These are phyloP conservation scores for Puntigrus tetrazona DNA, from an alignment of 2,113 vertebrate species.

Conservation along the genomic window DNA sequence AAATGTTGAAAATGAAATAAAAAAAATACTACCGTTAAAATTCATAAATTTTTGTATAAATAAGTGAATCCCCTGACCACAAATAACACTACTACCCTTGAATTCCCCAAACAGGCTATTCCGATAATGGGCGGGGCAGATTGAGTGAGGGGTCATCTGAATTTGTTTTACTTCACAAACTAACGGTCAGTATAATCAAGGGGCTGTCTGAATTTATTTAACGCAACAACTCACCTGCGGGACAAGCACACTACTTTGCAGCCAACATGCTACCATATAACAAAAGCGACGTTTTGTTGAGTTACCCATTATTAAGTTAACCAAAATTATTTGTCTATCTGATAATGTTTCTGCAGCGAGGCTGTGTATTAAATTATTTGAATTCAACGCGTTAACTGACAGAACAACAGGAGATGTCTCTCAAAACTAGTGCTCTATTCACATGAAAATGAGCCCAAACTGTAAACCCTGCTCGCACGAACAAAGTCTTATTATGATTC, in stretches of 20 bases:
- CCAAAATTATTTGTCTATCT: background rate
- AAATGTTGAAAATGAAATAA: background rate
- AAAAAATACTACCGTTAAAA: background rate
- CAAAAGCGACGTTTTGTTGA: background rate
- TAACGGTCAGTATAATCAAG: background rate
- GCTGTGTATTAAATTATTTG: background rate
- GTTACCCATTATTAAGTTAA: background rate
- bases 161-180: background rate
- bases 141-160: slow-evolving; percentile 15
- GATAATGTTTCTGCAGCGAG: background rate
- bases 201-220: background rate
- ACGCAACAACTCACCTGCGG: background rate
- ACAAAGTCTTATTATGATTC: background rate
- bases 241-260: background rate
- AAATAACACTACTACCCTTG: background rate
- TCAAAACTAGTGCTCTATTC: background rate
- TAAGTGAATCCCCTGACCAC: slow-evolving; percentile 1
- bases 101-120: slow-evolving; percentile 41
- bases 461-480: background rate
- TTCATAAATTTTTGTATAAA: background rate
- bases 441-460: background rate
- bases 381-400: background rate
- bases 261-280: background rate
- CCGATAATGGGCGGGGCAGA: slow-evolving; percentile 26
- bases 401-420: background rate